Percentiles rank a stretch among this genome's conserved stretches.
Conservation (phyloP, 2,113 vertebrate genomes). For the Andinoacara biseriatus region DNA sequence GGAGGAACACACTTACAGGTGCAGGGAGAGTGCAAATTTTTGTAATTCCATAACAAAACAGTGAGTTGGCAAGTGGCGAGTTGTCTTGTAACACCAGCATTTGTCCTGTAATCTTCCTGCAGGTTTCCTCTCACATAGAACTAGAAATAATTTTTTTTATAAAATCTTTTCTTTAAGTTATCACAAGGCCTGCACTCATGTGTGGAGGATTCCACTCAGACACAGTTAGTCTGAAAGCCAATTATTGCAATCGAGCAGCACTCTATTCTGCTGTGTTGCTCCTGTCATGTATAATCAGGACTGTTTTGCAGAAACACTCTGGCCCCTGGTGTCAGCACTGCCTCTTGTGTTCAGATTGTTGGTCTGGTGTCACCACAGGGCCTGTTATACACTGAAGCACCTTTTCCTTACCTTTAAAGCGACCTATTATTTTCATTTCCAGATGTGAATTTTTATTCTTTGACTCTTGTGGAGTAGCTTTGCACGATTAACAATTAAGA, state of each 20-base stretch:
- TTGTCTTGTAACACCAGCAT: background rate
- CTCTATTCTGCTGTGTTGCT: constrained; percentile 16
- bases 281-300: constrained; percentile 28
- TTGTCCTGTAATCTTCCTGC: background rate
- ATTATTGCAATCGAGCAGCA: constrained; percentile 21
- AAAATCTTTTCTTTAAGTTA: background rate
- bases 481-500: background rate
- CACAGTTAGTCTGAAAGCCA: background rate
- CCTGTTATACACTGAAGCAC: background rate
- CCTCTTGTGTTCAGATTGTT: background rate
- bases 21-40: constrained; percentile 6
- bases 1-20: background rate
- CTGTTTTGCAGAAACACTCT: background rate
- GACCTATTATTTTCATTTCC: background rate
- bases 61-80: background rate
- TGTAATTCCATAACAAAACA: constrained; percentile 3
- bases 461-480: background rate
- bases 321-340: background rate
- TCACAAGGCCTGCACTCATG: background rate
- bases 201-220: background rate
- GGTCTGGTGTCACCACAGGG: background rate
- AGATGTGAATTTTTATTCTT: background rate
- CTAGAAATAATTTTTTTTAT: background rate
- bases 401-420: background rate
- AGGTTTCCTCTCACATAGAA: background rate